Evolutionary conservation across 2,888 invertebrate species (phyloP).

Genomic region (Lucinisca nassula): DNA sequence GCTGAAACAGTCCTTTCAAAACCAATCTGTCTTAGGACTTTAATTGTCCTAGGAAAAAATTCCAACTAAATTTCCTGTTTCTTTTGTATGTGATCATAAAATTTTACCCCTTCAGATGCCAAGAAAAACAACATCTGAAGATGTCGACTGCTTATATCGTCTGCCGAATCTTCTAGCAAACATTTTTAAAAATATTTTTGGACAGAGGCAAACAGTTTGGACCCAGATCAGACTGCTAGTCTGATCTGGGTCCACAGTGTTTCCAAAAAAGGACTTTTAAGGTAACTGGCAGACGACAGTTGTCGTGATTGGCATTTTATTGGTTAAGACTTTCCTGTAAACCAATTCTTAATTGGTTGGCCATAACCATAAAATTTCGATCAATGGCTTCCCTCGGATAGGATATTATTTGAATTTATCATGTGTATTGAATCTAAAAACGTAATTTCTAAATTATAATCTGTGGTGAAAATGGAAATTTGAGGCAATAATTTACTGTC

Average conservation of each 20-base stretch:
- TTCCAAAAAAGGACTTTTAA: no score
- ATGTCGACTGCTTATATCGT: no score
- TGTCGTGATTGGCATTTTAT: no score
- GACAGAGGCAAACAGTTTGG: no score
- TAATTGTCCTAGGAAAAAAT: neutral
- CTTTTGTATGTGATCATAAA: neutral
- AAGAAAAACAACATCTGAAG: no score
- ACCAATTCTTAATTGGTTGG: slow-evolving; percentile 2
- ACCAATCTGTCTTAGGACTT: neutral
- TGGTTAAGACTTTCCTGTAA: slow-evolving; percentile 16
- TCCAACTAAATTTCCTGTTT: slow-evolving; percentile 1
- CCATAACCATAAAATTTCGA: slow-evolving; percentile 5
- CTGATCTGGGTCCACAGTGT: no score
- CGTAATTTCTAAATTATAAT: slow-evolving; percentile 19
- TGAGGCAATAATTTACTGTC: slow-evolving; percentile 12
- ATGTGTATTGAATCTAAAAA: slow-evolving; percentile 10
- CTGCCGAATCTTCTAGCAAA: no score
- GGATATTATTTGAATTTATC: slow-evolving; percentile 16
- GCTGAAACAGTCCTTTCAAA: neutral
- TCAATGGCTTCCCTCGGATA: neutral
- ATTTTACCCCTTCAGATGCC: no score
- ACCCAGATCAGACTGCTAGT: no score
- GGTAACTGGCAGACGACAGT: no score
- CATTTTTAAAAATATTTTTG: no score
- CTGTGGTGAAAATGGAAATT: slow-evolving; percentile 10